Base-by-base conservation (phyloP, 2,888 invertebrate genomes). In the Lymantria monacha region DNA sequence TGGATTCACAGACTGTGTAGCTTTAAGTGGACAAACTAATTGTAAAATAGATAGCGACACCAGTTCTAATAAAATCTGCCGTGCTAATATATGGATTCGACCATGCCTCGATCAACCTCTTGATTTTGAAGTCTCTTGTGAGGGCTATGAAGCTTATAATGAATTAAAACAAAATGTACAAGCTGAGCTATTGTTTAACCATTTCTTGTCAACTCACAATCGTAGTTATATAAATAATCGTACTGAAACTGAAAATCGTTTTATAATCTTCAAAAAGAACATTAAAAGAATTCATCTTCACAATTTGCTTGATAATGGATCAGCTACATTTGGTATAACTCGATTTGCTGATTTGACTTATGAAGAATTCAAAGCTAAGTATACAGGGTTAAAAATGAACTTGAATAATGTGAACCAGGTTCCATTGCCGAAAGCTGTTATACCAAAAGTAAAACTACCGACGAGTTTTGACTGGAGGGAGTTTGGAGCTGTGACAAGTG, bases 391-490 rank as follows among this genome's bases (percentile, higher is more conserved):
- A 92, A 93, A 44, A 84, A 22, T 22, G 0, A 90, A 92, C 50
- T 76, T 94, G 76, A 30, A 77, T 85, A 61, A 83, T 91, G 52
- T 94, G 94, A 71, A 81, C 22, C 22, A 22, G 22, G 3, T 22
- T 22, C 93, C 44, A 81, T 94, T 44, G 93, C 93, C 0, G 68
- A 86, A 51, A 96, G 97, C 0, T 82, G 7, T 96, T 97, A 58
- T 97, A 97, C 0, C 72, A 66, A 63, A 92, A 70, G 14, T 81
- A 90, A 1, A 59, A 97, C 30, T 98, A 98, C 0, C 84, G 87
- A 0, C 93, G 93, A 51, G 98, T 96, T 79, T 22, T 22, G 98
- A 98, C 81, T 99, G 98, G 98, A 93, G 98, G 44, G 91, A 94
- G 7, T 93, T 94, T 57, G 94, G 93, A 46, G 97, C 93, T 0